These are phyloP conservation scores for Telmatochromis brichardi DNA, from an alignment of 2,113 vertebrate species.

Conservation along the genomic window DNA sequence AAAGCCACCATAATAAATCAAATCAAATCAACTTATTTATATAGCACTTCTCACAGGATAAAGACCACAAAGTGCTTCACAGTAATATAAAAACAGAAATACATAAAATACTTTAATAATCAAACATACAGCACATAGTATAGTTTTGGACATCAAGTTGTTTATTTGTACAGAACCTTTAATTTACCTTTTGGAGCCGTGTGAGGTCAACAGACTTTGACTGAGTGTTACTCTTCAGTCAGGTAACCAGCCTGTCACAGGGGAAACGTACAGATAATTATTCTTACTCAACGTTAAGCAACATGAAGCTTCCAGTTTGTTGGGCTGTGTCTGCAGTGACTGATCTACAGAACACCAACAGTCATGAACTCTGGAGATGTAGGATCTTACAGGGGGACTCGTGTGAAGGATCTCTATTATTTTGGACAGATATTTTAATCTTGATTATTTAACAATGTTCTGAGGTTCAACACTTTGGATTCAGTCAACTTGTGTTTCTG, in stretches of 20 bases:
- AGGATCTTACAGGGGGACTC: background rate
- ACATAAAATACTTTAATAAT: too few relatives aligned
- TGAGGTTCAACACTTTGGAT: background rate
- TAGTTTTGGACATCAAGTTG: background rate
- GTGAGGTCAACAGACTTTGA: background rate
- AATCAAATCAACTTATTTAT: fast-evolving
- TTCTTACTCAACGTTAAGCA: background rate
- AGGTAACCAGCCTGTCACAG: background rate
- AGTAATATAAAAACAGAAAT: too few relatives aligned
- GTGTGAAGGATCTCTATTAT: background rate
- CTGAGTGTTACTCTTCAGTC: background rate
- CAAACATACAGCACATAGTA: too few relatives aligned
- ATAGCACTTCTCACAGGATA: too few relatives aligned
- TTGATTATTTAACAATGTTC: background rate
- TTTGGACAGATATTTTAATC: background rate
- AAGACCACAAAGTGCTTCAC: too few relatives aligned
- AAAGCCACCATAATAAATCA: background rate
- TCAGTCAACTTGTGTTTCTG: background rate
- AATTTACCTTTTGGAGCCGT: fast-evolving
- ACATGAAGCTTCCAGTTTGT: background rate
- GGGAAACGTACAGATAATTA: background rate
- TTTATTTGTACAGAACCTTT: background rate
- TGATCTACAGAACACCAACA: background rate
- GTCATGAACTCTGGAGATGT: background rate
- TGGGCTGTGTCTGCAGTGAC: background rate